phyloP scores from a whole-genome alignment of 2,113 vertebrate genomes.

The Sceloporus tristichus region DNA sequence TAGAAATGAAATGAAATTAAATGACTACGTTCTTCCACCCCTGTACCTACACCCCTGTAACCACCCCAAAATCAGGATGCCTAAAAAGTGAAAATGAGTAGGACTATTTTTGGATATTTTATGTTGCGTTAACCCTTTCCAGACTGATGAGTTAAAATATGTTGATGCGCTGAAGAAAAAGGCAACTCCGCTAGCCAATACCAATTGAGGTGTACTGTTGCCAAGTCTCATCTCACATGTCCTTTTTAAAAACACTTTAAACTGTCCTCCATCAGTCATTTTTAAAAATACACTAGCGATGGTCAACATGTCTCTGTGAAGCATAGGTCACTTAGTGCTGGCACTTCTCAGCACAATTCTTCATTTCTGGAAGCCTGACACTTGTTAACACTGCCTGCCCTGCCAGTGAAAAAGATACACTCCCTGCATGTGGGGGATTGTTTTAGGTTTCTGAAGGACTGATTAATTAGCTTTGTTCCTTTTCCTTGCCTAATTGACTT shows the following conservation, averaged over 20 bases:
- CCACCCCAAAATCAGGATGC: background rate
- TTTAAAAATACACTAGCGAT: background rate
- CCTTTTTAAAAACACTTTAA: background rate
- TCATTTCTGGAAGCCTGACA: background rate
- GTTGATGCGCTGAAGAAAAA: background rate
- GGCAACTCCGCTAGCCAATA: background rate
- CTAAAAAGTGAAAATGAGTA: background rate
- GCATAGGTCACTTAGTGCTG: background rate
- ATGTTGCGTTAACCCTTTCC: background rate
- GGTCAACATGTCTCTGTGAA: background rate
- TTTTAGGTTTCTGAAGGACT: background rate
- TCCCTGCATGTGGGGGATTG: background rate
- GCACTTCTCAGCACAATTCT: background rate
- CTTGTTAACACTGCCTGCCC: background rate
- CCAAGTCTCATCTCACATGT: background rate
- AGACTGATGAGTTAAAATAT: background rate
- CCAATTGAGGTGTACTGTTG: background rate
- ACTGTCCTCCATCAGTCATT: background rate
- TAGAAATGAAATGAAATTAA: too few species aligned
- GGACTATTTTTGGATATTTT: background rate
- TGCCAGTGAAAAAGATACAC: background rate
- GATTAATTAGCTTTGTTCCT: background rate
- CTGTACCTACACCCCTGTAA: too few species aligned
- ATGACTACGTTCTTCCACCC: too few species aligned
- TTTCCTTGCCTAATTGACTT: background rate